Base-by-base conservation (phyloP, 2,113 vertebrate species). In the Promerops cafer region DNA sequence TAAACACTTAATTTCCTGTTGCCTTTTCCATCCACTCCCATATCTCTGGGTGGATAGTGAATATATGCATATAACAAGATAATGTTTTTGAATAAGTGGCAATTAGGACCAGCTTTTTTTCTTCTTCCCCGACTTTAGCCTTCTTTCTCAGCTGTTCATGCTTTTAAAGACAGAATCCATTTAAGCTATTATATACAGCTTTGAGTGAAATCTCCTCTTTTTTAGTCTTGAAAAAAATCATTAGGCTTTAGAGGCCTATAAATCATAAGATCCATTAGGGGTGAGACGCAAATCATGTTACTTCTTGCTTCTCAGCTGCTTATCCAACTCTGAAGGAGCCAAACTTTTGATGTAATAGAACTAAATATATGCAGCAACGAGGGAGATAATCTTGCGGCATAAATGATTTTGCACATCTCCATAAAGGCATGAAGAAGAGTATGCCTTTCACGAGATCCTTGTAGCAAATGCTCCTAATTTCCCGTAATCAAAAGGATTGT, bases 181-280 rank as follows among this genome's bases (percentile, higher is more conserved):
- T 97, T 96, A 94, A 95, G 68, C 82, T 91, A 65, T 30, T 97
- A 80, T 87, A 31, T 93, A 59, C 70, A 69, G 77, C 94, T 95
- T 93, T 86, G 93, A 97, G 65, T 91, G 91, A 95, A 94, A 96
- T 90, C 68, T 96, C 63, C 28, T 27, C 93, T 96, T 96, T 92
- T 93, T 92, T 93, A 63, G 89, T 86, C 84, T 94, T 92, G 90
- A 31, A 81, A 60, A 94, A 96, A 96, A 95, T 96, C 87, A 61
- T 96, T 95, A 97, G 77, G 61, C 42, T 81, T 97, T 94, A 88
- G 65, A 96, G 84, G 86, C 71, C 74, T 94, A 5, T 54, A 94
- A 96, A 78, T 87, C 90, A 31, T 47, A 50, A 94, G 83, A 93
- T 96, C 83, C 86, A 94, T 97, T 96, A 96, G 68, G 83, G 77